Conservation (phyloP, 2,888 invertebrate genomes). For the Tubulanus polymorphus region DNA sequence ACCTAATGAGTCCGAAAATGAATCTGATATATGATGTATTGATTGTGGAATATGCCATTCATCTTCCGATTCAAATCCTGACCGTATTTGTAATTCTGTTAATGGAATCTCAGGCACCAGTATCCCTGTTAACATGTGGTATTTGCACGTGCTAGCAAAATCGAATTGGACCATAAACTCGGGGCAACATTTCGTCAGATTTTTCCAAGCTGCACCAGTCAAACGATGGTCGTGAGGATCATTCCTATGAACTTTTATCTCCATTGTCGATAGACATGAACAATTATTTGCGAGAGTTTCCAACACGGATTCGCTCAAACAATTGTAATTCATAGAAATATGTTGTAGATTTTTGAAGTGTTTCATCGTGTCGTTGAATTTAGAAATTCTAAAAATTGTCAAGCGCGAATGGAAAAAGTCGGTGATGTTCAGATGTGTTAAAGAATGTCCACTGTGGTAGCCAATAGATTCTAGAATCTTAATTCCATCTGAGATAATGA, state of each 20-base stretch:
- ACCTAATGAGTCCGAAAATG: constrained; percentile 26
- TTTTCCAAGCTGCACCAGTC: constrained; percentile 25
- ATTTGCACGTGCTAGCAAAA: constrained; percentile 32
- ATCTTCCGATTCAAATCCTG: constrained; percentile 33
- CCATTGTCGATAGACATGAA: constrained; percentile 24
- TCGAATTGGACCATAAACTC: constrained; percentile 29
- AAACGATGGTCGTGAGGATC: constrained; percentile 38
- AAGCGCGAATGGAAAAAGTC: constrained; percentile 36
- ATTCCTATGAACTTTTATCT: constrained; percentile 30
- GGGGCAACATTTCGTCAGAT: constrained; percentile 26
- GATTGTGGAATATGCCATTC: constrained; percentile 30
- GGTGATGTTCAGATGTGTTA: constrained; percentile 29
- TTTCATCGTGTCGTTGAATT: constrained; percentile 24
- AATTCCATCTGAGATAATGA: constrained; percentile 24
- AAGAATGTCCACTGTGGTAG: constrained; percentile 22
- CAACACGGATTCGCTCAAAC: constrained; percentile 30
- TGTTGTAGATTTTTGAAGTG: constrained; percentile 29
- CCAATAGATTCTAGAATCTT: constrained; percentile 32
- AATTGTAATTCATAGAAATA: constrained; percentile 35
- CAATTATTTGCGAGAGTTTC: constrained; percentile 25
- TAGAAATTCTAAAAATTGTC: constrained; percentile 23
- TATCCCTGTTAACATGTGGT: constrained; percentile 26
- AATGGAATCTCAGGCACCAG: constrained; percentile 31
- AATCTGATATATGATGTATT: constrained; percentile 25
- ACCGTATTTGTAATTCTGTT: constrained; percentile 36